phyloP scores from a whole-genome alignment of 2,797 vertebrate species.

The Picus viridis region DNA sequence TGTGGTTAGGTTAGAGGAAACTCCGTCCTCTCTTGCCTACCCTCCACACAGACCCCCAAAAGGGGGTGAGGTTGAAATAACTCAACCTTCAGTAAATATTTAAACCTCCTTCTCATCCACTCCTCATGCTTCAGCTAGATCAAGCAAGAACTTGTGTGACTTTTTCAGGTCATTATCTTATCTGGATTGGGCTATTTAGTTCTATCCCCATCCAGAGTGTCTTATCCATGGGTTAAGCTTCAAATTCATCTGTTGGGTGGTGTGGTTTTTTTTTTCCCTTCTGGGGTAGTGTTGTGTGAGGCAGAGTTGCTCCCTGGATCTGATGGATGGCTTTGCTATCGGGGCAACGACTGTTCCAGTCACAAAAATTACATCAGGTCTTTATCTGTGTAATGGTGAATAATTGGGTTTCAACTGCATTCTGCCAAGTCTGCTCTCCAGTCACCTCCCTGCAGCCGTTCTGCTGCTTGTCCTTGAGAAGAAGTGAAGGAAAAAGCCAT shows the following conservation, averaged over 20 bases:
- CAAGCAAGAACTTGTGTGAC: not conserved
- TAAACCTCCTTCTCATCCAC: not conserved
- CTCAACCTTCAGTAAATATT: conserved; percentile 25
- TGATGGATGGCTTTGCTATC: not conserved
- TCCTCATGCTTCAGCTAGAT: not conserved
- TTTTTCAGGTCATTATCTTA: conserved; percentile 28
- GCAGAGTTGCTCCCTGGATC: not conserved
- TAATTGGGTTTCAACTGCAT: not conserved
- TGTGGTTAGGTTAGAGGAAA: not conserved
- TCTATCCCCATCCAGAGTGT: not conserved
- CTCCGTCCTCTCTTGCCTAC: not conserved
- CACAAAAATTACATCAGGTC: not conserved
- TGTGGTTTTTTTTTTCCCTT: not conserved
- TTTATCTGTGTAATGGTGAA: not conserved
- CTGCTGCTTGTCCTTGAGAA: not conserved
- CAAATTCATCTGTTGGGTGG: not conserved
- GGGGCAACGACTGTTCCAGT: not conserved
- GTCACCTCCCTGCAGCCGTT: not conserved
- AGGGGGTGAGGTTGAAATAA: not conserved
- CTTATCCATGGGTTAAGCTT: not conserved
- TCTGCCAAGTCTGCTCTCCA: not conserved
- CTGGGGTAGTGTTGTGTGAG: not conserved
- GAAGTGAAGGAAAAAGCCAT: not conserved
- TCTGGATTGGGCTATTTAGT: not conserved
- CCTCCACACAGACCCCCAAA: not conserved